Evolutionary conservation across 30 jellyfish, hydroid and myxozoan species (phyloP).

Genomic region (Aurelia sp.): DNA sequence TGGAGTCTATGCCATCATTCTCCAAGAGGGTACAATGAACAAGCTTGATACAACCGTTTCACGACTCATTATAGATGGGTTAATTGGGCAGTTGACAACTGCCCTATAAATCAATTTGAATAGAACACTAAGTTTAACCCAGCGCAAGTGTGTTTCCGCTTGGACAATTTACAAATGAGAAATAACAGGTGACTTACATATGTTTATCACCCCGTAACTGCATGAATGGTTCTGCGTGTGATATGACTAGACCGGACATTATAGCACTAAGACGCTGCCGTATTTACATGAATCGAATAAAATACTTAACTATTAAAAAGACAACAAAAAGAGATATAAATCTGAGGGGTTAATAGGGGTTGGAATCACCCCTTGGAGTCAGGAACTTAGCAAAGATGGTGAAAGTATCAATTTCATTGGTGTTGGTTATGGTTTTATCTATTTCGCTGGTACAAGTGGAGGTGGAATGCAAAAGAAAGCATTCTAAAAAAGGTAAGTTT

Average conservation of each 20-base stretch:
- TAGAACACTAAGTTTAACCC: not conserved
- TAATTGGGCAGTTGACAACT: too few relatives aligned
- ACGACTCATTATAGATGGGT: too few relatives aligned
- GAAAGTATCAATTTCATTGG: not conserved
- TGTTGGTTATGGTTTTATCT: constrained; percentile 3
- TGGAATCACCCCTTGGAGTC: constrained; percentile 14
- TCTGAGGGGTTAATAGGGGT: not conserved
- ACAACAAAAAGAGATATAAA: not conserved
- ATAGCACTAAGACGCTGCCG: constrained; percentile 12
- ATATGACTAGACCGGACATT: not conserved
- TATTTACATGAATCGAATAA: not conserved
- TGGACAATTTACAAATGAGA: constrained; percentile 24
- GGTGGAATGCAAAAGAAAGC: constrained; percentile 26
- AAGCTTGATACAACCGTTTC: too few relatives aligned
- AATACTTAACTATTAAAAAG: not conserved
- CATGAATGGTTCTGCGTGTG: not conserved
- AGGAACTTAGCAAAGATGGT: constrained; percentile 21
- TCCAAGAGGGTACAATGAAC: too few relatives aligned
- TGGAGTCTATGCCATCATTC: too few relatives aligned
- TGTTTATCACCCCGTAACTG: constrained; percentile 64
- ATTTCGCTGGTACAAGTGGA: not conserved
- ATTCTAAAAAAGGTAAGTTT: constrained; percentile 17
- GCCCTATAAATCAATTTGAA: too few relatives aligned
- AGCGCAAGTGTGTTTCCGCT: constrained; percentile 45
- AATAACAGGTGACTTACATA: constrained; percentile 40